Percentiles rank a stretch among this genome's conserved stretches.
Evolutionary conservation across 2,113 vertebrate species (phyloP).

Genomic region (Clarias gariepinus): DNA sequence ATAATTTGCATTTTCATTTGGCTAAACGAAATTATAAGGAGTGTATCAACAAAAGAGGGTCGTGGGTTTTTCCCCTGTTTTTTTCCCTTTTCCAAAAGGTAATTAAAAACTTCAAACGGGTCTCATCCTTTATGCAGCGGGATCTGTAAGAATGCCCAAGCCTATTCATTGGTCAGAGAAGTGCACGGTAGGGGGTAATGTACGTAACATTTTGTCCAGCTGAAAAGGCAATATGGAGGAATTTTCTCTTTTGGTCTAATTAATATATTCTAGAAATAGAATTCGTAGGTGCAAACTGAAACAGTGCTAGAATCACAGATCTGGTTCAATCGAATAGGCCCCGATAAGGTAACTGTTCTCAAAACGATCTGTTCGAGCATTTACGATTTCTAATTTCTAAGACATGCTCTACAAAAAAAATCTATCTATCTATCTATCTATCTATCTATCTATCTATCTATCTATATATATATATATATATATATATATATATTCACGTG

Average conservation of each 20-base stretch:
- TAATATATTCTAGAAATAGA: too few relatives aligned
- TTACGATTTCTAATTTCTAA: too few relatives aligned
- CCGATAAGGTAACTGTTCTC: too few relatives aligned
- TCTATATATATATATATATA: too few relatives aligned
- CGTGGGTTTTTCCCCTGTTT: constrained; percentile 59
- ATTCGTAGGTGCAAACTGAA: too few relatives aligned
- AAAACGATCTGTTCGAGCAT: too few relatives aligned
- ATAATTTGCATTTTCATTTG: constrained; percentile 60
- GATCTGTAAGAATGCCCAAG: constrained; percentile 77
- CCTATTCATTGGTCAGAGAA: constrained; percentile 85
- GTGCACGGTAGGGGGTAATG: constrained; percentile 81
- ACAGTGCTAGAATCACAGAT: too few relatives aligned
- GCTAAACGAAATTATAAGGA: constrained; percentile 54
- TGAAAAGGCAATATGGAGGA: constrained; percentile 83
- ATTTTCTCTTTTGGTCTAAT: constrained; percentile 75
- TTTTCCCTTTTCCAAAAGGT: constrained; percentile 81
- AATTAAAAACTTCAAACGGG: constrained; percentile 85
- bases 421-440: too few relatives aligned
- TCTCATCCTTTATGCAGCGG: constrained; percentile 90
- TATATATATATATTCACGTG: too few relatives aligned
- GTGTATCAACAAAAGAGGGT: constrained; percentile 61
- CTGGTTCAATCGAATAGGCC: too few relatives aligned
- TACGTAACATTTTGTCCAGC: constrained; percentile 77
- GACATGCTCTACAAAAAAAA: too few relatives aligned
- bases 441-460: too few relatives aligned